Evolutionary conservation across 2,888 invertebrate species (phyloP), one percentile per base, ranked within the genome.

Genomic region (Mythimna lalbum): DNA sequence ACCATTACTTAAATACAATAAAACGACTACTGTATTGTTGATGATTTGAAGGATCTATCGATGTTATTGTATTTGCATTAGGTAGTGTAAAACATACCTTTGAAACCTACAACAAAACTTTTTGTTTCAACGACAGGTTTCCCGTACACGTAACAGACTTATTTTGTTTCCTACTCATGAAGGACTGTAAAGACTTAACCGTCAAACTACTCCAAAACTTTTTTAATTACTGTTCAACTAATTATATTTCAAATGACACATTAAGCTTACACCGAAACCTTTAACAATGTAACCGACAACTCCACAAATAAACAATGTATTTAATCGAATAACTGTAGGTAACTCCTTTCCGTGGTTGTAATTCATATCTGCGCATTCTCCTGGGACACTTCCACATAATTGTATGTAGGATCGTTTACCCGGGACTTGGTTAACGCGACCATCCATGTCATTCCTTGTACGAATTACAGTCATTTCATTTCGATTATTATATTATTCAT

Each of bases 401-500:
- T 66, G 31, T 72, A 60, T 47, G 64, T 50, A 65, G 27, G 39
- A 52, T 55, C 66, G 50, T 73, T 67, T 67, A 78, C 79, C 55
- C 50, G 33, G 39, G 60, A 52, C 60, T 67, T 55, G 39, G 55
- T 60, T 52, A 78, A 56, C 31, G 52, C 5, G 31, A 19, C 62
- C 50, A 47, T 21, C 52, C 56, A 56, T 53, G 39, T 53, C 50
- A 78, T 59, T 63, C 61, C 17, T 49, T 36, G 21, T 56, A 61
- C 57, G 73, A 76, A 57, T 52, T 75, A 59, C 64, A 74, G 56
- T 57, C 53, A 71, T 60, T 78, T 64, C 5, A 69, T 73, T 73
- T 60, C 47, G 55, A 78, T 76, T 76, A 78, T 63, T 66, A 53
- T 66, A 53, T 55, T 66, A 60, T 72, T 52, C 19, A 60, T 72